These are phyloP conservation scores for Phataginus tricuspis DNA, from an alignment of 2,797 vertebrate genomes.

Conservation along the genomic window DNA sequence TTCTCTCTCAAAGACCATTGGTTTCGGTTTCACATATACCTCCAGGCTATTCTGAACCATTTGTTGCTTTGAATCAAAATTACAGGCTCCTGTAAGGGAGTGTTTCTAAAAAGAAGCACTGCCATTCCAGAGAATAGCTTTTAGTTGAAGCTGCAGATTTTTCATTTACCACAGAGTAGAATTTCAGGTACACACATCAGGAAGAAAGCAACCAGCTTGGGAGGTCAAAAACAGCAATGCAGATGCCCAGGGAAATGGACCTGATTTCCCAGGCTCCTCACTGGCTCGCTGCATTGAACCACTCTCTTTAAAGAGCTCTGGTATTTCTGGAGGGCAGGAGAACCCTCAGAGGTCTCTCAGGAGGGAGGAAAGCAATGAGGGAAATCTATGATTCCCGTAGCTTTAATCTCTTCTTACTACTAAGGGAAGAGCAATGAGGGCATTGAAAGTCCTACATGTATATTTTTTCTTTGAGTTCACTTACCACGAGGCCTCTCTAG, in stretches of 20 bases:
- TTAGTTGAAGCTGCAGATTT: background rate
- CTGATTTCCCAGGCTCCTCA: background rate
- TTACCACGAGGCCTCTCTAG: background rate
- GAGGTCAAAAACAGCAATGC: background rate
- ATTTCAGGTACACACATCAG: background rate
- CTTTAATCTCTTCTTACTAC: background rate
- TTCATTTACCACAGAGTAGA: background rate
- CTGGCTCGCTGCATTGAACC: background rate
- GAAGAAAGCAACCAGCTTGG: background rate
- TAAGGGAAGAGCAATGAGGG: background rate
- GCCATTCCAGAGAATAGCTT: background rate
- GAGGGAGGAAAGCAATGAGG: background rate
- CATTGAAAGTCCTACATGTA: background rate
- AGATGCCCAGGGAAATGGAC: background rate
- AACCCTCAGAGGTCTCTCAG: background rate
- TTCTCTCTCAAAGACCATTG: background rate
- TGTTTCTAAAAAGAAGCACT: background rate
- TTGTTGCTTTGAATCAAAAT: background rate
- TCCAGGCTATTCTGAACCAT: background rate
- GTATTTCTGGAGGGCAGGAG: background rate
- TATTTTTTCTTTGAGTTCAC: background rate
- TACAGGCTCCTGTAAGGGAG: background rate
- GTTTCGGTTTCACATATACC: background rate
- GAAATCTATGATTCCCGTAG: background rate
- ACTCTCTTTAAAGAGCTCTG: background rate